Base-by-base conservation (phyloP, 53 echinoderm and acorn worm species). In the Holothuria scabra region DNA sequence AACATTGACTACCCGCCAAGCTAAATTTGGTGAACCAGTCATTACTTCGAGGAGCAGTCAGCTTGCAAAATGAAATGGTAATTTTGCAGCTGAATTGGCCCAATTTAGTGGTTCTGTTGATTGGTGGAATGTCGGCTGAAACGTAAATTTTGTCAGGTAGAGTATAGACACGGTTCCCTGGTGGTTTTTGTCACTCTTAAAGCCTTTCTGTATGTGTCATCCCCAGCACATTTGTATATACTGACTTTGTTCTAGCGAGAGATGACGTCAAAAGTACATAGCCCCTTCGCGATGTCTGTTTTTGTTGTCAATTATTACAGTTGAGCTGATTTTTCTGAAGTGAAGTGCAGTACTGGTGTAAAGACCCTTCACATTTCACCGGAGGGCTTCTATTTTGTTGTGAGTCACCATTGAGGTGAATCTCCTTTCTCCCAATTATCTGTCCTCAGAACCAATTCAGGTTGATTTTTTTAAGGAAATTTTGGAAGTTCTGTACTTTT, bases 271-370 rank as follows among this genome's bases (percentile, higher is more conserved):
- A 34, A 72, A 72, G 72, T 72, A 34, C 72, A 72, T 41, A 72
- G 72, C 48, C 72, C 26, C 72, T 72, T 28, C 3, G 28, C 21
- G 72, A 48, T 72, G 72, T 72, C 44, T 72, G 72, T 72, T 72
- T 72, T 35, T 72, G 72, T 72, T 72, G 72, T 72, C 72, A 72
- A 72, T 72, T 72, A 72, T 72, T 72, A 21, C 72, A 72, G 72
- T 72, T 72, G 72, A 72, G 26, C 44, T 72, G 72, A 72, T 72
- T 72, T 34, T 23, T 44, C 46, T 24, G 46, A 24, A 21, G 46
- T 44, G 48, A 72, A 72, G 72, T 72, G 72, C 72, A 41, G 37
- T 29, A 28, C 31, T 65, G 24, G 25, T 72, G 24, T 72, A 72
- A 44, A 72, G 26, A 72, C 46, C 72, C 44, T 30, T 7, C 72